Conservation (phyloP, 2,888 invertebrate species). For the Eucriotettix oculatus region DNA sequence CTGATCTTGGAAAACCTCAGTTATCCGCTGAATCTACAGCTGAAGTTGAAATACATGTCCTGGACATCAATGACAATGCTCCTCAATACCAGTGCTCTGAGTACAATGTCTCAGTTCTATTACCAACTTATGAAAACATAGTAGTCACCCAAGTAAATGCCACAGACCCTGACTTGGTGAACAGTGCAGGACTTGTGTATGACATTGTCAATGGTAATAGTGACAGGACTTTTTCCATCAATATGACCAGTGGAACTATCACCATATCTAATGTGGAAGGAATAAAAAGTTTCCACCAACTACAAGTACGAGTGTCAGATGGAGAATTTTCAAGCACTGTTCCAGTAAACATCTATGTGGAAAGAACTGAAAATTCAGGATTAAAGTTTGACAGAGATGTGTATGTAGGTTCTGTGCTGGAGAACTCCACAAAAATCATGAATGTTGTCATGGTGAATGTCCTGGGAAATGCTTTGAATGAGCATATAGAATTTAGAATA, state of each 20-base stretch:
- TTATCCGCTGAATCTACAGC: slow-evolving; percentile 65
- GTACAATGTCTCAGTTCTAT: slow-evolving; percentile 58
- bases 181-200: slow-evolving; percentile 44
- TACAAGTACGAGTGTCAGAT: slow-evolving; percentile 73
- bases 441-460: slow-evolving; percentile 75
- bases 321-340: slow-evolving; percentile 63
- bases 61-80: slow-evolving; percentile 77
- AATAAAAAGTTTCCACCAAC: slow-evolving; percentile 36
- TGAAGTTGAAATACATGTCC: slow-evolving; percentile 56
- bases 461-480: slow-evolving; percentile 72
- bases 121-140: slow-evolving; percentile 70
- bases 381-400: slow-evolving; percentile 64
- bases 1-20: slow-evolving; percentile 69
- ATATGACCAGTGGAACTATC: slow-evolving; percentile 46
- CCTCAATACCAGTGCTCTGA: slow-evolving; percentile 53
- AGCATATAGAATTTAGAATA: slow-evolving; percentile 71
- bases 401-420: slow-evolving; percentile 65
- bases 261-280: slow-evolving; percentile 39
- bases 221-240: slow-evolving; percentile 52
- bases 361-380: slow-evolving; percentile 53
- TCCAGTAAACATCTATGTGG: slow-evolving; percentile 49
- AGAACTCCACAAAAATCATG: slow-evolving; percentile 68
- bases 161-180: slow-evolving; percentile 54
- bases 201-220: slow-evolving; percentile 73
- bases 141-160: slow-evolving; percentile 48